A percentile compares a stretch with the other conserved stretches of the same genome.
phyloP scores from a whole-genome alignment of 1,140 invertebrate genomes.

The Nephila pilipes region DNA sequence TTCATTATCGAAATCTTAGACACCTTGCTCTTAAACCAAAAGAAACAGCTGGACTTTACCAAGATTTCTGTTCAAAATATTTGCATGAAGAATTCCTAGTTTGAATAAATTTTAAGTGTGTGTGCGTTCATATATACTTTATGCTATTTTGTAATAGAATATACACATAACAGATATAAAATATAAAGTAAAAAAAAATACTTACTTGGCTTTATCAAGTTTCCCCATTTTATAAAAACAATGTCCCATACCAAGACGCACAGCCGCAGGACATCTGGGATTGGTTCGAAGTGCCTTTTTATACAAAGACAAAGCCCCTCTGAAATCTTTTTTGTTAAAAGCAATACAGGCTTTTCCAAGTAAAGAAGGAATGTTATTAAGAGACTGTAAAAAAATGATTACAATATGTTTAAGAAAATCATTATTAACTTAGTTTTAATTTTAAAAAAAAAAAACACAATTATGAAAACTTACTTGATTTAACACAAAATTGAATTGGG shows the following conservation, averaged over 20 bases:
- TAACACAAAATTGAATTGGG: constrained; percentile 99
- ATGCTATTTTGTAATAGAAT: too few relatives aligned
- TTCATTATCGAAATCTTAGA: too few relatives aligned
- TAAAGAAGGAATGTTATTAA: constrained; percentile 93
- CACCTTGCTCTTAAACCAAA: too few relatives aligned
- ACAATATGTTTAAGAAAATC: not conserved
- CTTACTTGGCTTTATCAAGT: constrained; percentile 94
- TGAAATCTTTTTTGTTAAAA: constrained; percentile 87
- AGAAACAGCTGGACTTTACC: too few relatives aligned
- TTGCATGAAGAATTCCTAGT: too few relatives aligned
- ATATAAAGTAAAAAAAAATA: constrained; percentile 41
- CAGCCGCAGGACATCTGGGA: constrained; percentile 97
- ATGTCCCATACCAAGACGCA: constrained; percentile 98
- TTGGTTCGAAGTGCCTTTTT: constrained; percentile 98
- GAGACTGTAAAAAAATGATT: constrained; percentile 85
- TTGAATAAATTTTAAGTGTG: too few relatives aligned
- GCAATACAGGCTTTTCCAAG: constrained; percentile 98
- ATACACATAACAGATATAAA: too few relatives aligned
- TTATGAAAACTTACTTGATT: constrained; percentile 84
- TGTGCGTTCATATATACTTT: too few relatives aligned
- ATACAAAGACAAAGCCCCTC: constrained; percentile 97
- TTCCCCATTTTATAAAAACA: constrained; percentile 98
- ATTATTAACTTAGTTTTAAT: not conserved
- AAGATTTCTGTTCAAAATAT: too few relatives aligned
- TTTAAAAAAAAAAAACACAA: not conserved